Evolutionary conservation across 2,113 vertebrate genomes (phyloP).

Genomic region (Poecile atricapillus): DNA sequence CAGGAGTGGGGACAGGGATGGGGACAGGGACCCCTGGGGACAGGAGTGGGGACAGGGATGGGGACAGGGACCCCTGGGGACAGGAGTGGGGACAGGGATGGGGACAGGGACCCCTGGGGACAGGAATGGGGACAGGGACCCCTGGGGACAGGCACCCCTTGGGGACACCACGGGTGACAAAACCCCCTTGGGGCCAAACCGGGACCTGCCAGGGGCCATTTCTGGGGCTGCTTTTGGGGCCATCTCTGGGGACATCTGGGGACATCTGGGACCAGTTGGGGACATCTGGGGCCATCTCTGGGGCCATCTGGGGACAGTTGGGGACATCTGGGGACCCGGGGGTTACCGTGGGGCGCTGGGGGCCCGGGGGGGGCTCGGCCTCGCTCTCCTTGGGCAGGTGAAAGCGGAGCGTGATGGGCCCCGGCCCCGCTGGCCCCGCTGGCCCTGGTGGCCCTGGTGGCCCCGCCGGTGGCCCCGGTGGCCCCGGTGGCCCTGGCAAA

Average conservation of each 20-base stretch:
- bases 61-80: neutral
- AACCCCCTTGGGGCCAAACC: neutral
- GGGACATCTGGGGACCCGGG: neutral
- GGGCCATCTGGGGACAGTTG: neutral
- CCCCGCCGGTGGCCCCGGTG: conserved; percentile 58
- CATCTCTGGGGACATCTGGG: neutral
- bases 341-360: neutral
- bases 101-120: no score
- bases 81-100: no score
- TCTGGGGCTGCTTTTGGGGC: no score
- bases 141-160: neutral
- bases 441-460: conserved; percentile 60
- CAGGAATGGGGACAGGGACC: neutral
- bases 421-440: conserved; percentile 37
- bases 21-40: no score
- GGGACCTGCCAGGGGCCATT: neutral
- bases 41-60: no score
- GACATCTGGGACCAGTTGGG: neutral
- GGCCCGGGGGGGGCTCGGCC: neutral
- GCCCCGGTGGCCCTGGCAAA: conserved; percentile 80
- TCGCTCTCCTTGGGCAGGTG: conserved; percentile 13
- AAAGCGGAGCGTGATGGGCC: neutral
- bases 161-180: neutral
- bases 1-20: no score
- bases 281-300: neutral